Evolutionary conservation across 2,888 invertebrate species (phyloP).

Genomic region (Odontothrips loti): DNA sequence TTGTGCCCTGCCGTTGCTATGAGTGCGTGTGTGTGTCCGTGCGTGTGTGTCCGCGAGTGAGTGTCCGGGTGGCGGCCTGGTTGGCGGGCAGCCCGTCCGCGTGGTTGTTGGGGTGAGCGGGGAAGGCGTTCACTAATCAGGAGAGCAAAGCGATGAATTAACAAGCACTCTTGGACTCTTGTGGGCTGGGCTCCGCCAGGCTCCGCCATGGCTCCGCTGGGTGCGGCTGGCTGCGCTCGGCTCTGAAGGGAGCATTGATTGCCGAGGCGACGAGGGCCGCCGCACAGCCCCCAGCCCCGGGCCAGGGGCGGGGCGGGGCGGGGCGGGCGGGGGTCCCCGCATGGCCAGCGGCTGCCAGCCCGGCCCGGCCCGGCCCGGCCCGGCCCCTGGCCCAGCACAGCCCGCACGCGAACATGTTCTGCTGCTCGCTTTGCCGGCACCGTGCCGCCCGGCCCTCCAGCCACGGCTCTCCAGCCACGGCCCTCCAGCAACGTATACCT

Average conservation of each 20-base stretch:
- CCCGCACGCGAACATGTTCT: conserved; percentile 5
- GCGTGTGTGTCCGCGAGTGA: neutral
- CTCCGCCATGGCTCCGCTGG: neutral
- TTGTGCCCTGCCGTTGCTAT: neutral
- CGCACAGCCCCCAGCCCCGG: too few species aligned
- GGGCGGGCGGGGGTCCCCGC: neutral
- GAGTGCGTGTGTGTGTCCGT: neutral
- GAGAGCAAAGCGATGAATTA: conserved; percentile 21
- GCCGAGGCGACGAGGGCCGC: neutral
- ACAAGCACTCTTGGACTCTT: neutral
- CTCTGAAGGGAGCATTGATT: conserved; percentile 7
- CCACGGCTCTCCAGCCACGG: too few species aligned
- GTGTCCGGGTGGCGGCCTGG: neutral
- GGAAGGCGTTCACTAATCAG: neutral
- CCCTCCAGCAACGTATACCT: too few species aligned
- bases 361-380: too few species aligned
- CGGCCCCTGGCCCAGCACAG: neutral
- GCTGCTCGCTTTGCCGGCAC: neutral
- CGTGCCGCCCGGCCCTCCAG: too few species aligned
- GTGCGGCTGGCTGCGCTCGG: neutral
- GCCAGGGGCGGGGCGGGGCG: neutral
- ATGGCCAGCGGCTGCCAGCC: neutral
- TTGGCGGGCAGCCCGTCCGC: too few species aligned
- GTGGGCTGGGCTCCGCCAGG: neutral
- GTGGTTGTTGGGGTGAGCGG: neutral